Evolutionary conservation across 2,113 vertebrate genomes (phyloP).

Genomic region (Theristicus caerulescens): DNA sequence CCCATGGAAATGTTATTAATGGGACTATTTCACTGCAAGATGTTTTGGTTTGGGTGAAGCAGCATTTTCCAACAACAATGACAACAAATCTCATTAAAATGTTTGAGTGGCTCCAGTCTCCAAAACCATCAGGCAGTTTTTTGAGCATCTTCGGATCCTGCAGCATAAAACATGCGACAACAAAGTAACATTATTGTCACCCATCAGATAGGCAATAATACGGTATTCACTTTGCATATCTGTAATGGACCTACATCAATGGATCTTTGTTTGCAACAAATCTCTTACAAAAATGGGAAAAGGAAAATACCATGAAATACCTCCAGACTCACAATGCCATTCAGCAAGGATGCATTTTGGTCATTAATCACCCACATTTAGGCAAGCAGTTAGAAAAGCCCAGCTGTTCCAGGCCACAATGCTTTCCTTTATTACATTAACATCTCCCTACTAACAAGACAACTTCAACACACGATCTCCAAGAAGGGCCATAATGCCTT

Average conservation of each 20-base stretch:
- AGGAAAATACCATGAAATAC: constrained; percentile 34
- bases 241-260: constrained; percentile 23
- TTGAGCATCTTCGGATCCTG: neutral
- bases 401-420: constrained; percentile 56
- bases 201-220: constrained; percentile 42
- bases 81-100: constrained; percentile 34
- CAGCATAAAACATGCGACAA: neutral
- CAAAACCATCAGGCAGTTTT: neutral
- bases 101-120: constrained; percentile 9
- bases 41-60: neutral
- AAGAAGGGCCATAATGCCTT: constrained; percentile 55
- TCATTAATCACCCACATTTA: constrained; percentile 65
- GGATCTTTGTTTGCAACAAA: constrained; percentile 43
- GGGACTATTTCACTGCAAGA: neutral
- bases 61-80: neutral
- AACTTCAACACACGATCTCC: constrained; percentile 61
- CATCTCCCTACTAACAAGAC: constrained; percentile 44
- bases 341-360: constrained; percentile 58
- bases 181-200: constrained; percentile 35
- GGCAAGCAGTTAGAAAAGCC: constrained; percentile 54
- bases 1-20: constrained; percentile 52
- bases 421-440: constrained; percentile 37
- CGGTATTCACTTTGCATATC: constrained; percentile 21
- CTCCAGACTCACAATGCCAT: constrained; percentile 45
- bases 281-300: constrained; percentile 13